Percentiles rank a stretch among this genome's conserved stretches.
These are phyloP conservation scores for Pachyrhynchus sulphureomaculatus DNA, from an alignment of 1,140 invertebrate species.

Conservation along the genomic window DNA sequence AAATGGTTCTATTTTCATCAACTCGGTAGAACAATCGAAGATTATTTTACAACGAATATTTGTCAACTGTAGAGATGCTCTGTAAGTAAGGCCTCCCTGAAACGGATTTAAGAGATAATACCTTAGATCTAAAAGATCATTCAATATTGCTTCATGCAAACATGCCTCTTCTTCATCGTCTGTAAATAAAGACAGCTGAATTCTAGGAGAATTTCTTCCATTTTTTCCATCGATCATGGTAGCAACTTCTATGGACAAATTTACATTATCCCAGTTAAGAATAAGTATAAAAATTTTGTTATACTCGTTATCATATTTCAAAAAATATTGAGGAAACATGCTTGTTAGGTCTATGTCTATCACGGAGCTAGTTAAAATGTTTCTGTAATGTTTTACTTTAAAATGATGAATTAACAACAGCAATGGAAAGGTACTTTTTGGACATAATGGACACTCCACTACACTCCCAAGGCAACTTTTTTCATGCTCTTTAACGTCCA, in stretches of 20 bases:
- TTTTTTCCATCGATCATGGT: too few relatives aligned
- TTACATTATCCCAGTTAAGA: not conserved
- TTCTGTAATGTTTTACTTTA: not conserved
- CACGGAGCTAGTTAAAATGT: not conserved
- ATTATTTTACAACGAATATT: too few relatives aligned
- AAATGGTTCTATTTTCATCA: not conserved
- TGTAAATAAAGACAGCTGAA: too few relatives aligned
- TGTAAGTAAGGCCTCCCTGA: not conserved
- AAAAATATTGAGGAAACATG: not conserved
- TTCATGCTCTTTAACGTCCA: too few relatives aligned
- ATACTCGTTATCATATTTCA: not conserved
- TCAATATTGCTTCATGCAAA: not conserved
- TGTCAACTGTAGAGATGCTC: not conserved
- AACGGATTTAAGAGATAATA: not conserved
- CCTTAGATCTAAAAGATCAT: not conserved
- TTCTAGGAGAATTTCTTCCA: too few relatives aligned
- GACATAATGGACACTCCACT: too few relatives aligned
- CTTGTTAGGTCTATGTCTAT: not conserved
- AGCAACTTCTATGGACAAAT: not conserved
- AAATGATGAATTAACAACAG: conserved; percentile 3
- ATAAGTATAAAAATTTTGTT: not conserved
- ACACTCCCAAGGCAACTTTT: too few relatives aligned
- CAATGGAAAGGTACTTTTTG: too few relatives aligned
- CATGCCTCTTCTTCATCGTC: not conserved
- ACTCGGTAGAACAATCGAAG: too few relatives aligned